Evolutionary conservation across 2,797 vertebrate species (phyloP), one percentile per base, ranked within the genome.

Genomic region (Gadopsis bispinosus): DNA sequence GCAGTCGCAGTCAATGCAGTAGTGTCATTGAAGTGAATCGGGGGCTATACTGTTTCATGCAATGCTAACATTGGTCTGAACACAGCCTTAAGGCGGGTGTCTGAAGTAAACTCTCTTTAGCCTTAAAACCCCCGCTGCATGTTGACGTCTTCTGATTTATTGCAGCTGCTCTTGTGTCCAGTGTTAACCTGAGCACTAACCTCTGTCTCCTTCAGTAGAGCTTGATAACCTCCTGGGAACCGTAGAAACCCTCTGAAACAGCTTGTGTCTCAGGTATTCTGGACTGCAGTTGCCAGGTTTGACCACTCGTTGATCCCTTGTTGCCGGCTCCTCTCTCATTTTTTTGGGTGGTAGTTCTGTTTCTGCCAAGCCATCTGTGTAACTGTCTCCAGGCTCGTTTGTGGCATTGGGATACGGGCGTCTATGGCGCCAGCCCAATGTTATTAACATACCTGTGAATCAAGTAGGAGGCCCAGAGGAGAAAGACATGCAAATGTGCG

Each of bases 381-480:
- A 43, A 17, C 77, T 19, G 68, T 69, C 13, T 54, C 35, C 76
- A 29, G 47, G 47, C 66, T 39, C 20, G 22, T 63, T 63, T 73
- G 73, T 54, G 39, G 47, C 45, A 13, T 41, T 17, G 10, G 41
- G 20, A 60, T 76, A 66, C 7, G 16, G 73, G 86, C 47, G 3
- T 69, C 66, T 31, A 26, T 83, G 88, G 87, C 69, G 35, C 74
- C 83, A 53, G 74, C 37, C 77, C 81, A 79, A 77, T 43, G 45
- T 56, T 82, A 61, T 86, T 87, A 85, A 79, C 86, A 80, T 86
- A 83, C 81, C 64, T 85, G 63, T 68, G 79, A 88, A 83, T 86
- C 47, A 65, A 54, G 80, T 60, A 43, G 33, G 66, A 83, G 77
- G 69, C 72, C 79, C 64, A 69, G 55, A 80, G 71, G 83, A 88